These are phyloP conservation scores for Julus scandinavius DNA, from an alignment of 2,888 invertebrate genomes.

Conservation along the genomic window DNA sequence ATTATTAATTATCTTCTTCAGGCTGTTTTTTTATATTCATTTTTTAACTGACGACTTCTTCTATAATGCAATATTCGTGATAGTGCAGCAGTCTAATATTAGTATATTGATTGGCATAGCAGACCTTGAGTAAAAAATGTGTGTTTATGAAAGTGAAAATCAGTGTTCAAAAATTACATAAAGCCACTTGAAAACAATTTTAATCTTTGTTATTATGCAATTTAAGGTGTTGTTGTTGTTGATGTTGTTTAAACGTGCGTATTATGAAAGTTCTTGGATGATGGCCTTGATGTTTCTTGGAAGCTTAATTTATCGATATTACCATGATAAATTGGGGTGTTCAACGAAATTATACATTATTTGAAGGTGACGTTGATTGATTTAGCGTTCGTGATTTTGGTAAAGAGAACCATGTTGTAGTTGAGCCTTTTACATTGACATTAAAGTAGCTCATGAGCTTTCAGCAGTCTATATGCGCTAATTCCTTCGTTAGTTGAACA, in stretches of 20 bases:
- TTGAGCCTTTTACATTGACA: background rate
- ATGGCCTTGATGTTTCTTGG: background rate
- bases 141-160: too few species aligned
- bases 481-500: background rate
- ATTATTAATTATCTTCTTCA: too few species aligned
- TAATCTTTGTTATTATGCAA: background rate
- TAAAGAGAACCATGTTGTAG: background rate
- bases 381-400: background rate
- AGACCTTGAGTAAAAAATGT: too few species aligned
- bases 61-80: too few species aligned
- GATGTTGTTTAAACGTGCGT: background rate
- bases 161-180: too few species aligned
- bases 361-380: too few species aligned
- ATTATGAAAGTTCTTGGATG: background rate
- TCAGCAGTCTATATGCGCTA: background rate
- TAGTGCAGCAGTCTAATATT: too few species aligned
- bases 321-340: background rate
- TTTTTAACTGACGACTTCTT: too few species aligned
- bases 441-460: background rate
- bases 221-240: background rate
- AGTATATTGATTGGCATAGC: too few species aligned
- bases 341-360: background rate
- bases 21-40: too few species aligned
- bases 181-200: background rate
- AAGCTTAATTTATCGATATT: background rate